Evolutionary conservation across 2,888 invertebrate species (phyloP), one percentile per base, ranked within the genome.

Genomic region (Celastrina argiolus): DNA sequence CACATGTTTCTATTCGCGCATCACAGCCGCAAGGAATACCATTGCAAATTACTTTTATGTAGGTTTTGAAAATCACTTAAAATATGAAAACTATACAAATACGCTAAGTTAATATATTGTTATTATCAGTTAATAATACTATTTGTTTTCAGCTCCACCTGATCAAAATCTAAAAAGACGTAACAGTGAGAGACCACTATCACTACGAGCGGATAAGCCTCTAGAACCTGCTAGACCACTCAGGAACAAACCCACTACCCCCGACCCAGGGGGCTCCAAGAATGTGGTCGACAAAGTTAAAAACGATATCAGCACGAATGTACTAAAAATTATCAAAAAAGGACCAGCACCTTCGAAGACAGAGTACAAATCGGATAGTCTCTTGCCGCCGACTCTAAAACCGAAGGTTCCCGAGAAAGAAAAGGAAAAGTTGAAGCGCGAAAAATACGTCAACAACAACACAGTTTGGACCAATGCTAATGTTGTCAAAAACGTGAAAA

Each of bases 391-490:
- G 71, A 78, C 86, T 73, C 78, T 89, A 67, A 87, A 80, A 74
- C 83, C 84, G 12, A 83, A 81, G 72, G 70, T 76, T 36, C 68
- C 75, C 26, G 87, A 84, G 39, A 82, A 78, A 72, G 77, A 78
- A 64, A 79, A 77, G 63, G 77, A 78, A 65, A 79, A 78, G 58
- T 75, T 84, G 51, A 87, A 84, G 78, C 69, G 82, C 34, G 82
- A 83, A 34, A 88, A 88, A 73, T 86, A 83, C 76, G 83, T 90
- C n/a, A 91, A 91, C 69, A 91, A 90, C 73, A 90, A 90, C 73
- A 83, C 84, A 71, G 82, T 87, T 67, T 90, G 89, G 89, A 81
- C 85, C 2, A 83, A 82, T 70, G 81, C 83, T 26, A 84, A 82
- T 74, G 82, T 84, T 66, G 74, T 74, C 56, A 84, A 76, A 71